Evolutionary conservation across 2,888 invertebrate genomes (phyloP), one percentile per base, ranked within the genome.

Genomic region (Odontocolon sp.): DNA sequence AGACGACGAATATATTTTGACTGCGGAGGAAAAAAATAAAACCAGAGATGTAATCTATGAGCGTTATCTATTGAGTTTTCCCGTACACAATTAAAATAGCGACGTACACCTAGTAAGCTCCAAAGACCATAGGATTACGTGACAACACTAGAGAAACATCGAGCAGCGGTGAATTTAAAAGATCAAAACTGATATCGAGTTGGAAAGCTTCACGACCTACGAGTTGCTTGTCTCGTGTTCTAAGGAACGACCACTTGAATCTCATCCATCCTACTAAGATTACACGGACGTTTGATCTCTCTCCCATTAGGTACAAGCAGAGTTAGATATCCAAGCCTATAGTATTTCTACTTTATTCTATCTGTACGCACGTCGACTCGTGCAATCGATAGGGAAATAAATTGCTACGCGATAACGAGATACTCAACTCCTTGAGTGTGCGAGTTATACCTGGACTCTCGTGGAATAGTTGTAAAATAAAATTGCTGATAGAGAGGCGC

Each of bases 341-440:
- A 16, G 16, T 18, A 42, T 42, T n/a, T 26, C 23, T 18, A 26
- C 26, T 59, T 40, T 14, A 23, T n/a, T n/a, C 31, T 26, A 33
- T 56, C 45, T 31, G 45, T 40, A 56, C 45, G 52, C 33, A 54
- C 52, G 54, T 21, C 18, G 21, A 28, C 61, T n/a, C 23, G 23
- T 14, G 64, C 47, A 50, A 66, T 72, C 64, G 64, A 72, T 72
- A 57, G 38, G 57, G 64, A 40, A 40, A 72, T 72, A 72, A 64
- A 64, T 72, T 50, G 47, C 21, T 9, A 50, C 5, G 2, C 33
- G 31, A 72, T 64, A 72, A 66, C 64, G 40, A 72, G 47, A 72
- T 72, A 66, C 57, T 42, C 21, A 42, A 42, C 16, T 42, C 42
- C 42, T 21, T 18, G 42, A 42, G 42, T 16, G 42, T 21, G 42